Conservation (phyloP, 2,113 vertebrate genomes). For the Cavia aperea region DNA sequence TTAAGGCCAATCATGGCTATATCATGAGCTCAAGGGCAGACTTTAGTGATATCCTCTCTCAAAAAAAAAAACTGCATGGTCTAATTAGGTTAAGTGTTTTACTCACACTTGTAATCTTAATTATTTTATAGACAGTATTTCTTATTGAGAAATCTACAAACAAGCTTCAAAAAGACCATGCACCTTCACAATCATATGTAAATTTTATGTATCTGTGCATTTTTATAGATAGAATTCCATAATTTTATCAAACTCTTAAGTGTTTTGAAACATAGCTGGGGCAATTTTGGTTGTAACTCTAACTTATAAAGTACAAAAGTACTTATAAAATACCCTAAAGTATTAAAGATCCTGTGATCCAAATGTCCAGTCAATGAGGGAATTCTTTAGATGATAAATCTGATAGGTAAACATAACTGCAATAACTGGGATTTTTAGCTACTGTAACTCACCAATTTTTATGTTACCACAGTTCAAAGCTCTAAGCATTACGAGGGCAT, state of each 20-base stretch:
- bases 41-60: neutral
- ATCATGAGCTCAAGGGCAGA: neutral
- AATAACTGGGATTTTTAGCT: neutral
- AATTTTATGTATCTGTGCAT: neutral
- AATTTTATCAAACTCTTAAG: slow-evolving; percentile 30
- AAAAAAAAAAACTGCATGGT: neutral
- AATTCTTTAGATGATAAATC: neutral
- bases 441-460: neutral
- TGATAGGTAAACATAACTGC: neutral
- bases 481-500: neutral
- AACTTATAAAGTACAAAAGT: neutral
- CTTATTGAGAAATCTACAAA: neutral
- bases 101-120: slow-evolving; percentile 26
- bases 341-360: neutral
- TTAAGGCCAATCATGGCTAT: neutral
- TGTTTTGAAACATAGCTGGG: neutral
- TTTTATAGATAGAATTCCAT: slow-evolving; percentile 18
- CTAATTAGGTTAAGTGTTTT: neutral
- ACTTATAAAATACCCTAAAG: neutral
- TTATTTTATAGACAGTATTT: neutral
- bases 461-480: neutral
- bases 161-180: neutral
- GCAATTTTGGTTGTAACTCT: neutral
- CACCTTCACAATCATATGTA: neutral
- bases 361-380: neutral